Conservation (phyloP, 2,113 vertebrate genomes). For the Ictidomys tridecemlineatus region DNA sequence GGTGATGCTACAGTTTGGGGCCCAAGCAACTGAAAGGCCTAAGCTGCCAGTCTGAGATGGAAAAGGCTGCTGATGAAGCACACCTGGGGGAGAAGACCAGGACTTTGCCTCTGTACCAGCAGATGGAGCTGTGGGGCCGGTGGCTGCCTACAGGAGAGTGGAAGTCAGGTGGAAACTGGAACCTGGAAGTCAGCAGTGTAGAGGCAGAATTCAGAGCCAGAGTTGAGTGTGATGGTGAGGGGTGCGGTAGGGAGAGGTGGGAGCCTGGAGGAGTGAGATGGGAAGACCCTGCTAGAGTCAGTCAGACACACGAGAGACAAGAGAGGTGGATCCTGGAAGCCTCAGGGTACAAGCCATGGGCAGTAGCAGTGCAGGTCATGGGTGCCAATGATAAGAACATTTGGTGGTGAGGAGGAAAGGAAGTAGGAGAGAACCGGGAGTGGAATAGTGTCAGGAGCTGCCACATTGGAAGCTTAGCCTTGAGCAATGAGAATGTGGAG, state of each 20-base stretch:
- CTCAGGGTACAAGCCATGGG: not conserved
- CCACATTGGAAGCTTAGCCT: no score
- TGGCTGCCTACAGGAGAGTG: not conserved
- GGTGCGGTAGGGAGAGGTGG: not conserved
- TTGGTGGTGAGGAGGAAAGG: not conserved
- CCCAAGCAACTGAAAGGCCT: not conserved
- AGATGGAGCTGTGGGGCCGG: not conserved
- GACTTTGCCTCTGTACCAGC: not conserved
- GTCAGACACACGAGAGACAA: not conserved
- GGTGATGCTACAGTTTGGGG: rapidly evolving
- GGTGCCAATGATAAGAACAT: not conserved
- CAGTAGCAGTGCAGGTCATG: not conserved
- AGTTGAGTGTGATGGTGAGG: not conserved
- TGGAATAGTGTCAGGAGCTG: no score
- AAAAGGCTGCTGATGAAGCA: not conserved
- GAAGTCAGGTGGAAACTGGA: not conserved
- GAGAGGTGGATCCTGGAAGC: not conserved
- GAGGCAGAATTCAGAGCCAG: not conserved
- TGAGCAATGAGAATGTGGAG: no score
- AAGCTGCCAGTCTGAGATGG: not conserved
- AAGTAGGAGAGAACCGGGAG: not conserved
- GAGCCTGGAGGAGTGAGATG: no score
- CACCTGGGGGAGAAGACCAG: not conserved
- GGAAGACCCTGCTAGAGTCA: no score
- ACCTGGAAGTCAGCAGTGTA: not conserved